Percentiles rank a stretch among this genome's conserved stretches.
Conservation (phyloP, 2,888 invertebrate genomes). For the Phyllotreta striolata region DNA sequence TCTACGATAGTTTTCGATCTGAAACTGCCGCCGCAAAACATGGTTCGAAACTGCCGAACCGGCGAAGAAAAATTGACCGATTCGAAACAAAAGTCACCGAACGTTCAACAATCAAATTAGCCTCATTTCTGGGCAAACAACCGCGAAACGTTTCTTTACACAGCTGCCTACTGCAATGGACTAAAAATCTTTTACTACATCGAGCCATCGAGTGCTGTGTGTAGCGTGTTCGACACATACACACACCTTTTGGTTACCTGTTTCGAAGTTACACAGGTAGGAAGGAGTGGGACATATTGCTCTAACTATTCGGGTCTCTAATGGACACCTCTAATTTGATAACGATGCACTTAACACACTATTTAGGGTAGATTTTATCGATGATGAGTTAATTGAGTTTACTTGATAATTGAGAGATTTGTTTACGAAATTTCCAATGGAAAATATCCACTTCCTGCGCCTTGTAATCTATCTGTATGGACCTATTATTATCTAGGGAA, state of each 20-base stretch:
- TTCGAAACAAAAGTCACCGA: constrained; percentile 9
- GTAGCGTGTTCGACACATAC: constrained; percentile 13
- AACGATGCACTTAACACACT: not conserved
- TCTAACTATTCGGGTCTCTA: no score
- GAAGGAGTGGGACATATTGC: constrained; percentile 14
- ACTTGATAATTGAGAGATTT: no score
- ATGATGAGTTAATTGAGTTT: no score
- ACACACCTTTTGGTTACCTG: constrained; percentile 37
- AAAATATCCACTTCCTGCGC: no score
- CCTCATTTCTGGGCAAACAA: constrained; percentile 30
- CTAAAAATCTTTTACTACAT: constrained; percentile 36
- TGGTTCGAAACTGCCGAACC: constrained; percentile 33
- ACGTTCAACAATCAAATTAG: constrained; percentile 28
- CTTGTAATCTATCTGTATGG: no score
- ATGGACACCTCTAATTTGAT: not conserved
- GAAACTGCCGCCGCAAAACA: constrained; percentile 59
- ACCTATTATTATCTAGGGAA: no score
- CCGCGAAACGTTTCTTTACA: constrained; percentile 30
- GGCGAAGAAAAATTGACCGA: constrained; percentile 9
- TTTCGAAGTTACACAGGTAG: constrained; percentile 26
- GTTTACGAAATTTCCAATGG: no score
- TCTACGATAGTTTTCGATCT: constrained; percentile 54
- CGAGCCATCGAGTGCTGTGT: constrained; percentile 17
- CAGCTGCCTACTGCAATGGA: constrained; percentile 36
- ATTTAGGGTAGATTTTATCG: no score